phyloP scores from a whole-genome alignment of 92 coral and sea anemone genomes.

The Muricea muricata region DNA sequence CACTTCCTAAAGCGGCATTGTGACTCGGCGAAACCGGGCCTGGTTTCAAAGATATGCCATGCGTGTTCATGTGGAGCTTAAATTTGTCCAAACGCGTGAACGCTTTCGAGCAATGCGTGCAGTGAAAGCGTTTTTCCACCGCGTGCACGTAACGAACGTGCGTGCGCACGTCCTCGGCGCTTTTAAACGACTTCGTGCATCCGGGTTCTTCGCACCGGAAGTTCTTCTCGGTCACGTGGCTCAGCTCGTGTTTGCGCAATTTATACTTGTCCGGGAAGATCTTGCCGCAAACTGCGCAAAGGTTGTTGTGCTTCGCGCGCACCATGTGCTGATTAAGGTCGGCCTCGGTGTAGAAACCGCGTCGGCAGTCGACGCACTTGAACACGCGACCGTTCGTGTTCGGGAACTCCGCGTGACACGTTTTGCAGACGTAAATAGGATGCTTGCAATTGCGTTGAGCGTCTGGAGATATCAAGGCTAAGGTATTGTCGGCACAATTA shows the following conservation, averaged over 20 bases:
- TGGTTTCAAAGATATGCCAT: background rate
- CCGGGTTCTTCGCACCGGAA: conserved; percentile 38
- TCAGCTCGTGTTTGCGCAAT: conserved; percentile 29
- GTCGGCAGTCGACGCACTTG: conserved; percentile 30
- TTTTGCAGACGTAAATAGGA: conserved; percentile 31
- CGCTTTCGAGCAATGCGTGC: conserved; percentile 34
- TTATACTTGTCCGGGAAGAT: conserved; percentile 40
- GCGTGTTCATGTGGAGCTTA: conserved; percentile 31
- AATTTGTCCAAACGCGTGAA: conserved; percentile 29
- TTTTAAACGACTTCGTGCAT: conserved; percentile 35
- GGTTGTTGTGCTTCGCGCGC: conserved; percentile 40
- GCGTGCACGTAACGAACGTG: conserved; percentile 44
- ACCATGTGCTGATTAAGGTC: conserved; percentile 38
- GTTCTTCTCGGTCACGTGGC: conserved; percentile 47
- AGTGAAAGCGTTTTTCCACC: conserved; percentile 32
- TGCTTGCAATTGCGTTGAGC: conserved; percentile 6
- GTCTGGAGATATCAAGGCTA: background rate
- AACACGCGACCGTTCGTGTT: background rate
- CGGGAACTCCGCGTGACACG: conserved; percentile 36
- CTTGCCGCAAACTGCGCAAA: conserved; percentile 40
- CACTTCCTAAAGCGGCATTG: no score
- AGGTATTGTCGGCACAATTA: background rate
- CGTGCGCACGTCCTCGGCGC: conserved; percentile 39
- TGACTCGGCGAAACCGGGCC: background rate
- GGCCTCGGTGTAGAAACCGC: conserved; percentile 31